Percentiles rank a stretch among this genome's conserved stretches.
These are phyloP conservation scores for Lithobates pipiens DNA, from an alignment of 2,797 vertebrate genomes.

Conservation along the genomic window DNA sequence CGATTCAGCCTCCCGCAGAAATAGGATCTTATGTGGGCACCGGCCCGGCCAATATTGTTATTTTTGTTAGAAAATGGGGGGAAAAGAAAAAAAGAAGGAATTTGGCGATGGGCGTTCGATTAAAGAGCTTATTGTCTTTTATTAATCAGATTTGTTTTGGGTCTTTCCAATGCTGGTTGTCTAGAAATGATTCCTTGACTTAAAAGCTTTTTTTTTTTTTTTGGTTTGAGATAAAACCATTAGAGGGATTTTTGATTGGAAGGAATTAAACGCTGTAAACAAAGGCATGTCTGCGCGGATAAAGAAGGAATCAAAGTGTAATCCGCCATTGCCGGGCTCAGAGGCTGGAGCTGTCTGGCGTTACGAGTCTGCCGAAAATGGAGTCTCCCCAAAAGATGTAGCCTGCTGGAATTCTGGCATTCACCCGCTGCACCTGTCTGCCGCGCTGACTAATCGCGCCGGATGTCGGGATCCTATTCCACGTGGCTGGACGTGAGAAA, in stretches of 20 bases:
- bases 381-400: neutral
- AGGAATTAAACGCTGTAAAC: conserved; percentile 29
- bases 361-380: neutral
- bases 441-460: neutral
- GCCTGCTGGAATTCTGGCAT: neutral
- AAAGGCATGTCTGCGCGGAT: conserved; percentile 40
- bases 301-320: conserved; percentile 34
- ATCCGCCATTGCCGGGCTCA: conserved; percentile 15
- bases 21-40: conserved; percentile 78
- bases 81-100: conserved; percentile 80
- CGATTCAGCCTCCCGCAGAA: conserved; percentile 74
- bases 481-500: neutral
- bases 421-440: neutral
- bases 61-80: conserved; percentile 77
- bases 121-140: conserved; percentile 74
- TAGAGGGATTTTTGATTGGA: conserved; percentile 34
- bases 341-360: conserved; percentile 4
- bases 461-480: no score
- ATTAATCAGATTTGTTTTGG: conserved; percentile 71
- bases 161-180: conserved; percentile 66
- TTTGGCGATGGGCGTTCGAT: conserved; percentile 78
- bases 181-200: conserved; percentile 63
- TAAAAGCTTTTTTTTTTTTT: conserved; percentile 58
- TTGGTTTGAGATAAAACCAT: conserved; percentile 58
- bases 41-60: conserved; percentile 77